These are phyloP conservation scores for Lophura nycthemera DNA, from an alignment of 2,113 vertebrate genomes.

Conservation along the genomic window DNA sequence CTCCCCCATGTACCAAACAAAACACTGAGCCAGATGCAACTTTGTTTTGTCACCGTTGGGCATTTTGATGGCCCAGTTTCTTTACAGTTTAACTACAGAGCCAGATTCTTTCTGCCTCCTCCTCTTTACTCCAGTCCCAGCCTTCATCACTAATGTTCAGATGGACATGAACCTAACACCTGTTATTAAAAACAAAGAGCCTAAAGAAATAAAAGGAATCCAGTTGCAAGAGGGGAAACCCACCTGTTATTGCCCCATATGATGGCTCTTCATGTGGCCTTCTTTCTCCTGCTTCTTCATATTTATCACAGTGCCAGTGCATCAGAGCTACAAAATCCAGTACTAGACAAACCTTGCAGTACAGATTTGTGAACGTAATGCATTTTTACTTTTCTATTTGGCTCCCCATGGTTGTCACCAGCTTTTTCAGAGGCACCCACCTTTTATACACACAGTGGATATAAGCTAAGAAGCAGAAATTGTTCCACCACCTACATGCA, in stretches of 20 bases:
- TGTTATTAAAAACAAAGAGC: background rate
- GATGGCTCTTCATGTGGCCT: background rate
- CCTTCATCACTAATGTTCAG: background rate
- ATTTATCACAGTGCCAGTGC: background rate
- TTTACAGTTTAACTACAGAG: background rate
- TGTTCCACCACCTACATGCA: background rate
- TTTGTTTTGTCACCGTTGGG: background rate
- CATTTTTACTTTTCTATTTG: background rate
- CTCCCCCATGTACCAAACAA: background rate
- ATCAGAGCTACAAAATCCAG: background rate
- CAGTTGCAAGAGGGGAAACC: background rate
- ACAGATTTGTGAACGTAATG: background rate
- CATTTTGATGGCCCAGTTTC: background rate
- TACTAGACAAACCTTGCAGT: background rate
- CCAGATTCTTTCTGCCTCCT: background rate
- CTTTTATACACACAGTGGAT: background rate
- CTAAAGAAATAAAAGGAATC: background rate
- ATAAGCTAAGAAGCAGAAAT: background rate
- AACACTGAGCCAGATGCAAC: background rate
- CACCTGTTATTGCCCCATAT: background rate
- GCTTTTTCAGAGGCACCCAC: background rate
- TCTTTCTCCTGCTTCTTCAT: background rate
- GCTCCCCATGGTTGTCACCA: background rate
- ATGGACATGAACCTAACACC: background rate
- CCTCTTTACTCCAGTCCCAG: background rate